Conservation (phyloP, 2,888 invertebrate genomes). For the Chrysomela aeneicollis region DNA sequence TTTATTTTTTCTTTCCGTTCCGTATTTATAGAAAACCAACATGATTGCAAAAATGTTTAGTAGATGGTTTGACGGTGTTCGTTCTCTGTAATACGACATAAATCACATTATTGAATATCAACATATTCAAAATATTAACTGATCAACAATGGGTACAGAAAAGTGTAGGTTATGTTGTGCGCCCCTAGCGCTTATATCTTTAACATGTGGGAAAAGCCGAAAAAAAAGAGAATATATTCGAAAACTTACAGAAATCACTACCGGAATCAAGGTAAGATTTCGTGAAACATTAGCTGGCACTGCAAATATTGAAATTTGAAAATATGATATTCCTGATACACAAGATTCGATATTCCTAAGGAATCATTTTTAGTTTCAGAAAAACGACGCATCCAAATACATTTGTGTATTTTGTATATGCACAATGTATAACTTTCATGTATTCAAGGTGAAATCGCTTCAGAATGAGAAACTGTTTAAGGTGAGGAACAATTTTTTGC, state of each 20-base stretch:
- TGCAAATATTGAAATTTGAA: too few relatives aligned
- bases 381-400: slow-evolving; percentile 25
- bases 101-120: too few relatives aligned
- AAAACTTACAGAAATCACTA: slow-evolving; percentile 28
- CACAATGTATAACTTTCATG: slow-evolving; percentile 28
- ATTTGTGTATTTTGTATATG: slow-evolving; percentile 29
- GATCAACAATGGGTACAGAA: background rate
- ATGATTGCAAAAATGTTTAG: too few relatives aligned
- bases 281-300: background rate
- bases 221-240: slow-evolving; percentile 29
- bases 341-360: slow-evolving; percentile 1
- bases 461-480: slow-evolving; percentile 23
- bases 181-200: slow-evolving; percentile 23
- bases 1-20: too few relatives aligned
- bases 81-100: too few relatives aligned
- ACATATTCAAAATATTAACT: background rate
- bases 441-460: slow-evolving; percentile 28
- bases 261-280: slow-evolving; percentile 30
- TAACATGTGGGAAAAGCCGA: slow-evolving; percentile 31
- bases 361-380: slow-evolving; percentile 29
- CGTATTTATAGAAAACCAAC: too few relatives aligned
- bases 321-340: too few relatives aligned
- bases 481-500: slow-evolving; percentile 17
- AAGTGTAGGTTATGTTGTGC: slow-evolving; percentile 36
- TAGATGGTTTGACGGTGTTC: too few relatives aligned